Conservation (phyloP, 2,888 invertebrate species). For the Pollenia amentaria region DNA sequence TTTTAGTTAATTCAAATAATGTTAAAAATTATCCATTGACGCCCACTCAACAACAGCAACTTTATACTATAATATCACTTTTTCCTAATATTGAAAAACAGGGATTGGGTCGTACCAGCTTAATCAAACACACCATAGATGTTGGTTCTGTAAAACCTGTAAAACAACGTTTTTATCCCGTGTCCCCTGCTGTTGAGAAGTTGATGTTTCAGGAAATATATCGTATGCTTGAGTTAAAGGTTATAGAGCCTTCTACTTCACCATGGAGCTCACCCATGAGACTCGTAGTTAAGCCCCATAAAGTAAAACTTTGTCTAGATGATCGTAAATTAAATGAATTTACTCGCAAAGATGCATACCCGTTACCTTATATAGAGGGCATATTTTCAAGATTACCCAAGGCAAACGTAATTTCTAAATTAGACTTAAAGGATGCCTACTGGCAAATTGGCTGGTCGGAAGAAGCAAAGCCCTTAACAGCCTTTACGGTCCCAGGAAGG, state of each 20-base stretch:
- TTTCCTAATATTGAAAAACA: slow-evolving; percentile 3
- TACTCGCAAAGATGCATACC: no score
- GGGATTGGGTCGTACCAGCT: not conserved
- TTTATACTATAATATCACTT: not conserved
- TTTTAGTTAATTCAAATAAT: not conserved
- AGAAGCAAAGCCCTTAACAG: not conserved
- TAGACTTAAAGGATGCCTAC: not conserved
- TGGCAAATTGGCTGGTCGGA: not conserved
- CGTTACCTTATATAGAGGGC: no score
- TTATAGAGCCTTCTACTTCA: not conserved
- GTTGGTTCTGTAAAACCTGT: not conserved
- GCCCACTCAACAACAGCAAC: not conserved
- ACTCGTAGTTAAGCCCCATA: not conserved
- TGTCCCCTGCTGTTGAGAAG: slow-evolving; percentile 1
- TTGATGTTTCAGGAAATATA: slow-evolving; percentile 1
- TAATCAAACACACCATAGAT: not conserved
- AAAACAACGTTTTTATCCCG: not conserved
- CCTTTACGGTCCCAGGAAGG: not conserved
- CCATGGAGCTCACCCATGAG: slow-evolving; percentile 1
- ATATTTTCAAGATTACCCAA: no score
- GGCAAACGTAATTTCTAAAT: no score
- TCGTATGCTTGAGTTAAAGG: not conserved
- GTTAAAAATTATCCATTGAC: not conserved
- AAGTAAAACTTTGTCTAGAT: not conserved
- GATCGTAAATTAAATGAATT: not conserved